Conservation (phyloP, 2,888 invertebrate species). For the Esperia sulphurella region DNA sequence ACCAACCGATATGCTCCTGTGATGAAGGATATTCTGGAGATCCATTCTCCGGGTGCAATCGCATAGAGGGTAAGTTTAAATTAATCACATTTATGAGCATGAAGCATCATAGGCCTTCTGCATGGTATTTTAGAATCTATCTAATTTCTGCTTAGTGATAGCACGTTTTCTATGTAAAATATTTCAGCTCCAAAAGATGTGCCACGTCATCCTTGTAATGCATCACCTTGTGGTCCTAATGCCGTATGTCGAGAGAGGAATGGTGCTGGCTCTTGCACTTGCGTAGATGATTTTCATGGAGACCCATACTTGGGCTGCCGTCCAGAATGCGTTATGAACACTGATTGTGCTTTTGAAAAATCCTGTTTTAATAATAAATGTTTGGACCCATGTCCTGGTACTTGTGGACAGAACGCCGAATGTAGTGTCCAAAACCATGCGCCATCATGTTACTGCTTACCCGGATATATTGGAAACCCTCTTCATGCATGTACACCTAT, state of each 20-base stretch:
- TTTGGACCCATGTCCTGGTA: constrained; percentile 87
- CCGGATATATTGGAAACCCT: constrained; percentile 86
- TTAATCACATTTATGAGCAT: constrained; percentile 9
- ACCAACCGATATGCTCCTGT: constrained; percentile 87
- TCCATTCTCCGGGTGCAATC: constrained; percentile 87
- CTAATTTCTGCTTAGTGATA: constrained; percentile 7
- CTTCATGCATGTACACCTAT: constrained; percentile 82
- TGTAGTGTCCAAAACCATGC: constrained; percentile 87
- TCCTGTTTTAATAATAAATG: constrained; percentile 90
- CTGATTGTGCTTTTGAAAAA: constrained; percentile 84
- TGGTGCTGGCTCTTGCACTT: constrained; percentile 87
- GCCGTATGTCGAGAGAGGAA: constrained; percentile 87
- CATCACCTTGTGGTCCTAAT: constrained; percentile 89
- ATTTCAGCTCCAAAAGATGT: constrained; percentile 78
- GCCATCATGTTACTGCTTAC: constrained; percentile 86
- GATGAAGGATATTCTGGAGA: constrained; percentile 87
- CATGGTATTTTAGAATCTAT: constrained; percentile 7
- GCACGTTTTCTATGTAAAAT: constrained; percentile 27
- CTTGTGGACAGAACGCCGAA: constrained; percentile 87
- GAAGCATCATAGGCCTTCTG: constrained; percentile 10
- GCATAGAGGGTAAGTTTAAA: constrained; percentile 73
- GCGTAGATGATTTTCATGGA: constrained; percentile 86
- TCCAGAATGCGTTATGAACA: constrained; percentile 89
- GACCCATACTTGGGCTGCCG: constrained; percentile 89
- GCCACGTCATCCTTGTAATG: constrained; percentile 86